Evolutionary conservation across 2,888 invertebrate species (phyloP), one percentile per base, ranked within the genome.

Genomic region (Folsomia manolachei): DNA sequence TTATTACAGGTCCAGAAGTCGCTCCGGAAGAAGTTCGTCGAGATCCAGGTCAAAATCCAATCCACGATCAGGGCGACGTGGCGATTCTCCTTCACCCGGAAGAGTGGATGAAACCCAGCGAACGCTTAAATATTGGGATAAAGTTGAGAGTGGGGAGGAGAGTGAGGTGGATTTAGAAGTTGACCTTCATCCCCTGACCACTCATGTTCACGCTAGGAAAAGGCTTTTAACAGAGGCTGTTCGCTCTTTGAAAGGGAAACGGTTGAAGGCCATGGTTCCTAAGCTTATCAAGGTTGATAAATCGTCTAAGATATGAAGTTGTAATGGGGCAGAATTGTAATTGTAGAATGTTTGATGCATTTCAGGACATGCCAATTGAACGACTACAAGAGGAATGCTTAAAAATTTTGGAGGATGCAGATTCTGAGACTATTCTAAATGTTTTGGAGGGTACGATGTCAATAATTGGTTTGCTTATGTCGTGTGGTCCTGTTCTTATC

Each of bases 221-320:
- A 81, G 81, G 51, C 82, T 85, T 76, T 79, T 85, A 11, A 81
- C 82, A 23, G 83, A 85, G 75, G 82, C 85, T 82, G 84, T 85
- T 72, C 78, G 82, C 25, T 82, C 84, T 70, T 82, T 85, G 4
- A 81, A 82, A 62, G 83, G 83, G 24, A 81, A 82, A 26, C 83
- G 84, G 71, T 81, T 85, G 23, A 82, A 83, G 63, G 82, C 84
- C 23, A 83, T 85, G 79, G 80, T 86, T 63, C 86, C 86, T 2
- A 84, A 84, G 26, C 79, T 83, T 23, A 81, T 85, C 2, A 84
- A 84, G 83, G 85, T 85, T 73, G 64, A 39, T 39, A 39, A 39
- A 39, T n/a, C n/a, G n/a, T n/a, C n/a, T n/a, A n/a, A n/a, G n/a
- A n/a, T n/a, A n/a, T n/a, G n/a, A n/a, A n/a, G n/a, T n/a, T n/a